Conservation (phyloP, 2,888 invertebrate genomes). For the Nyleta sp. region DNA sequence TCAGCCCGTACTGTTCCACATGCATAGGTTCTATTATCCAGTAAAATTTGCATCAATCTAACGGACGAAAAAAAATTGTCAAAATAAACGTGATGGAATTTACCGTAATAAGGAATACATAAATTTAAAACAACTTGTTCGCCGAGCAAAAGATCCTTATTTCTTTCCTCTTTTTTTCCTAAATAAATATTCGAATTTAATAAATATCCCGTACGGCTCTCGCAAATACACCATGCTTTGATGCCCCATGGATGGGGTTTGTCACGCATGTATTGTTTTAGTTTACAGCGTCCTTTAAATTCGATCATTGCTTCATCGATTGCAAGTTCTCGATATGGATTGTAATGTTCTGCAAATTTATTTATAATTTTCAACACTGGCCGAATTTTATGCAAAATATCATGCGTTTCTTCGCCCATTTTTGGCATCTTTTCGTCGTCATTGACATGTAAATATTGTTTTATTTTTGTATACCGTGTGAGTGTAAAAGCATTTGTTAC, state of each 20-base stretch:
- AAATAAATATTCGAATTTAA: neutral
- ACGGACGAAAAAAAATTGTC: constrained; percentile 28
- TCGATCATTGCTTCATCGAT: neutral
- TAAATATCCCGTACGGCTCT: neutral
- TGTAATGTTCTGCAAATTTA: neutral
- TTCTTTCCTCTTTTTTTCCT: constrained; percentile 1
- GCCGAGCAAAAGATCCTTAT: neutral
- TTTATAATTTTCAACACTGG: constrained; percentile 9
- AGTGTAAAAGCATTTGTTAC: constrained; percentile 1
- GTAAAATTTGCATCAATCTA: constrained; percentile 1
- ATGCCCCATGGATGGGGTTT: no score
- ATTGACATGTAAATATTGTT: constrained; percentile 17
- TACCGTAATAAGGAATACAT: neutral
- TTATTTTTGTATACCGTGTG: constrained; percentile 2
- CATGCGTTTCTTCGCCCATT: neutral
- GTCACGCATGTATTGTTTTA: neutral
- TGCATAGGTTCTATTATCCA: constrained; percentile 20
- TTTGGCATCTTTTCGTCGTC: constrained; percentile 2
- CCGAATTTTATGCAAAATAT: constrained; percentile 3
- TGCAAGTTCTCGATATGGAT: neutral
- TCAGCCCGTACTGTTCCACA: constrained; percentile 17
- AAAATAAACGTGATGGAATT: constrained; percentile 6
- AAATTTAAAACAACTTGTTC: constrained; percentile 11
- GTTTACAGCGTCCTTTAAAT: neutral
- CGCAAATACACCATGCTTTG: neutral